Conservation (phyloP, 2,888 invertebrate genomes). For the Tubulanus polymorphus region DNA sequence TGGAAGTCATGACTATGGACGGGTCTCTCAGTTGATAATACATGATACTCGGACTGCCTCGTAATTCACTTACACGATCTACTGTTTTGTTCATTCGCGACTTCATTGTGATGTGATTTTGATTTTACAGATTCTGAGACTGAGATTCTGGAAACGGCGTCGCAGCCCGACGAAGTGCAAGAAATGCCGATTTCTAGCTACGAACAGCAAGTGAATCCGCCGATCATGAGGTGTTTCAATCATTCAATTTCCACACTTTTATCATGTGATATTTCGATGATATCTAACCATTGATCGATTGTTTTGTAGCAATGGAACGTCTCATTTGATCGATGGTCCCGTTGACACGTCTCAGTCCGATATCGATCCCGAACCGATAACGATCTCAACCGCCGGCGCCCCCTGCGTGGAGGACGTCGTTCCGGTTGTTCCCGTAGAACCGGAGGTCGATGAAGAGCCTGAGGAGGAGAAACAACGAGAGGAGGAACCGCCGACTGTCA, state of each 20-base stretch:
- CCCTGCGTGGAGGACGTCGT: constrained; percentile 20
- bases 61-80: no score
- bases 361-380: constrained; percentile 16
- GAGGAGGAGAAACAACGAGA: constrained; percentile 29
- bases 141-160: constrained; percentile 27
- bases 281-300: background rate
- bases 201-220: background rate
- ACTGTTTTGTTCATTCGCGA: no score
- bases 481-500: no score
- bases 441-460: constrained; percentile 22
- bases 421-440: no score
- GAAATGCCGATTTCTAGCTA: constrained; percentile 18
- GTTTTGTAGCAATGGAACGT: constrained; percentile 37
- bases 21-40: no score
- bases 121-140: constrained; percentile 29
- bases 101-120: background rate
- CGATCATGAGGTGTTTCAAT: background rate
- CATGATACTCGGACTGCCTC: no score
- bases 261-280: background rate
- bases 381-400: background rate
- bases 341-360: constrained; percentile 24
- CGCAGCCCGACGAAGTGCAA: constrained; percentile 20
- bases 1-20: no score
- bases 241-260: background rate
- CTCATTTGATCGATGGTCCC: constrained; percentile 34